Evolutionary conservation across 2,888 invertebrate genomes (phyloP).

Genomic region (Capitulum mitella): DNA sequence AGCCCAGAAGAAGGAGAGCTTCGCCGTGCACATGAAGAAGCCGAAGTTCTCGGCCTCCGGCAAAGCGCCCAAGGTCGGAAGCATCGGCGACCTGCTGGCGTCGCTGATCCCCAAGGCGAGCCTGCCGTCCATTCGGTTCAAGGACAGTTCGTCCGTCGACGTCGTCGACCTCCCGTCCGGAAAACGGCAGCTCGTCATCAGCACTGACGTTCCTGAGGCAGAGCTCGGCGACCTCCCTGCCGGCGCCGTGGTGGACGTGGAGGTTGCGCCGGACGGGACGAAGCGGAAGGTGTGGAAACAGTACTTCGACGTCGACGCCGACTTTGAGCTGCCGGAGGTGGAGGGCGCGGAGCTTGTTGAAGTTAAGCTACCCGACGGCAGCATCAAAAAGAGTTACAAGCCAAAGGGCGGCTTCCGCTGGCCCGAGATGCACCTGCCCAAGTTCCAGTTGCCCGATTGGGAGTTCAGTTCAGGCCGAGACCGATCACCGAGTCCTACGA

Average conservation of each 20-base stretch:
- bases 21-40: not conserved
- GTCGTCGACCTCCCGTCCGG: not conserved
- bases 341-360: constrained; percentile 30
- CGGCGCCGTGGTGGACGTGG: not conserved
- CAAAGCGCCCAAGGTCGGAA: not conserved
- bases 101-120: not conserved
- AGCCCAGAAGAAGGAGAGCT: not conserved
- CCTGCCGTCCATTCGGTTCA: constrained; percentile 3
- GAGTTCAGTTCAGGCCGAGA: not conserved
- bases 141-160: not conserved
- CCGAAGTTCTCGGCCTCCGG: not conserved
- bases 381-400: not conserved
- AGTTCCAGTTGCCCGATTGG: constrained; percentile 1
- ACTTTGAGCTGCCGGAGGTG: constrained; percentile 26
- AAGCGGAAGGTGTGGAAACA: constrained; percentile 1
- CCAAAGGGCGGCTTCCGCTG: not conserved
- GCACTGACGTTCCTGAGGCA: not conserved
- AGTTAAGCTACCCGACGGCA: constrained; percentile 19
- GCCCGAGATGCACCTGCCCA: not conserved
- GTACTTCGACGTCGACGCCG: constrained; percentile 28
- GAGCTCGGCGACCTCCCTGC: not conserved
- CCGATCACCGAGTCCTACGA: not conserved
- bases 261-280: not conserved
- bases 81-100: not conserved
- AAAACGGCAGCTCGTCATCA: not conserved